These are phyloP conservation scores for Nothocercus julius DNA, from an alignment of 2,113 vertebrate species.

Conservation along the genomic window DNA sequence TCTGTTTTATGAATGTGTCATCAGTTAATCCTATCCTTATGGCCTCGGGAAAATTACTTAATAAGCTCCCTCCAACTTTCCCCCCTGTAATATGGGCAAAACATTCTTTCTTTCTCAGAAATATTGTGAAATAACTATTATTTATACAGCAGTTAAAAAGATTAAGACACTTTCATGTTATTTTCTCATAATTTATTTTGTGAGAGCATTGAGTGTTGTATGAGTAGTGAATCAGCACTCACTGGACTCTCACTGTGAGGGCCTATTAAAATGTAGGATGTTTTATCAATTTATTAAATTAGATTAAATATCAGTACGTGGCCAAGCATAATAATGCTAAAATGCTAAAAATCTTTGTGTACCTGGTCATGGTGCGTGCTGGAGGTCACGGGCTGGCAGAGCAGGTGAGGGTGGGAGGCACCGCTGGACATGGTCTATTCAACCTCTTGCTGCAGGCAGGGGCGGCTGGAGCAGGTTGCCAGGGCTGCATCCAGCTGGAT, in stretches of 20 bases:
- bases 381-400: neutral
- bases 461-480: neutral
- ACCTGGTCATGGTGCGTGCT: rapidly evolving
- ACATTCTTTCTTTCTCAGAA: neutral
- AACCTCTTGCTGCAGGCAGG: too few species aligned
- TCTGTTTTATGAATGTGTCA: neutral
- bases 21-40: neutral
- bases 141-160: neutral
- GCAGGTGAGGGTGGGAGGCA: neutral
- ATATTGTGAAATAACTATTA: neutral
- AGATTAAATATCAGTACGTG: neutral
- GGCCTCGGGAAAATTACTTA: neutral
- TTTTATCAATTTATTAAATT: constrained; percentile 19
- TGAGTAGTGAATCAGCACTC: constrained; percentile 14
- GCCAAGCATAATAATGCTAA: constrained; percentile 9
- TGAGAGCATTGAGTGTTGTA: neutral
- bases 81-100: neutral
- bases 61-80: neutral
- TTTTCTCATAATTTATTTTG: neutral
- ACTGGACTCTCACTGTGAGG: neutral
- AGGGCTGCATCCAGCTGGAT: neutral
- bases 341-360: neutral
- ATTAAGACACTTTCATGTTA: neutral
- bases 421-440: rapidly evolving
- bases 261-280: constrained; percentile 4